A percentile compares a stretch with the other conserved stretches of the same genome.
Evolutionary conservation across 2,113 vertebrate species (phyloP).

Genomic region (Xenopus tropicalis): DNA sequence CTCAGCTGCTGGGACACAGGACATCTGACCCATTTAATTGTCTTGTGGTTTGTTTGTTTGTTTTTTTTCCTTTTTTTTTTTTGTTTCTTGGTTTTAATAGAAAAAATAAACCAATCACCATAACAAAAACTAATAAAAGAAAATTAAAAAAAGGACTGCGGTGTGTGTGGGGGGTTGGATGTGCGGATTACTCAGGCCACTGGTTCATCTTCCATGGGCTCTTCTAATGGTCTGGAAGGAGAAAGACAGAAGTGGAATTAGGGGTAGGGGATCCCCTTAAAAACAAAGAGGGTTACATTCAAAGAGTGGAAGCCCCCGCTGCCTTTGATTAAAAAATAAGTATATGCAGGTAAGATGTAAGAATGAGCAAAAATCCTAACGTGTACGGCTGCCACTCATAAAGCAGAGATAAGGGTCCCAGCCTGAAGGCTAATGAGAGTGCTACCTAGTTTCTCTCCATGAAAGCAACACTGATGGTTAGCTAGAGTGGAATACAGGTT

Average conservation of each 20-base stretch:
- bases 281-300: too few relatives aligned
- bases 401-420: too few relatives aligned
- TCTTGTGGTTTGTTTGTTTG: slow-evolving; percentile 17
- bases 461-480: too few relatives aligned
- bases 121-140: slow-evolving; percentile 58
- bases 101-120: slow-evolving; percentile 72
- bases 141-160: slow-evolving; percentile 44
- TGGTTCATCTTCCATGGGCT: slow-evolving; percentile 90
- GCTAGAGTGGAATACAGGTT: too few relatives aligned
- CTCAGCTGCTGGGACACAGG: slow-evolving; percentile 27
- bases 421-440: too few relatives aligned
- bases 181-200: slow-evolving; percentile 66
- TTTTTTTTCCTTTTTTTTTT: slow-evolving; percentile 38
- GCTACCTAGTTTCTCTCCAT: too few relatives aligned
- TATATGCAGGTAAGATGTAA: too few relatives aligned
- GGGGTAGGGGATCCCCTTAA: too few relatives aligned
- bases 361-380: too few relatives aligned
- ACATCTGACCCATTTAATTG: slow-evolving; percentile 35
- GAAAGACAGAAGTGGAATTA: slow-evolving; percentile 25
- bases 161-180: slow-evolving; percentile 26
- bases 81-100: slow-evolving; percentile 67
- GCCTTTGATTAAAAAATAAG: too few relatives aligned
- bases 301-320: too few relatives aligned
- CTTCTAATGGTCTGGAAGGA: slow-evolving; percentile 70
- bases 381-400: too few relatives aligned